Evolutionary conservation across 2,888 invertebrate species (phyloP), one percentile per base, ranked within the genome.

Genomic region (Dryadula phaetusa): DNA sequence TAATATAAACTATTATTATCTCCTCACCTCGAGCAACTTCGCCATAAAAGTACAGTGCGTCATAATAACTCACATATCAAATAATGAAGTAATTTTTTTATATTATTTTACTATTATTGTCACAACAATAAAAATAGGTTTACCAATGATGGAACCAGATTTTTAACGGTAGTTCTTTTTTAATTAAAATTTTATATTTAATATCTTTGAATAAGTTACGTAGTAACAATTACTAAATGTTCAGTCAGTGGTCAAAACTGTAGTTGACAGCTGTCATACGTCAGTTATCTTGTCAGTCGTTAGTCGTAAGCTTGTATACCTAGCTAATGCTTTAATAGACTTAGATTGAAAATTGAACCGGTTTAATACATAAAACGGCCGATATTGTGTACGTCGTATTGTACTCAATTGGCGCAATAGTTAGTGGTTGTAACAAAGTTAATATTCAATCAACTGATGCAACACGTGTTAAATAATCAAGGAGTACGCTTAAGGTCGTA

Each of bases 391-490:
- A 56, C 40, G 56, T 60, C 65, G 65, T 68, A 68, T 70, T 68
- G 70, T 65, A 68, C 54, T 63, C 65, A 65, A 70, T 70, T 70
- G 68, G 62, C 68, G 68, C 46, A 70, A 63, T 61, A 60, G 60
- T 68, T 66, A 66, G 63, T 68, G 65, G 63, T 62, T 68, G 63
- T 63, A 66, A 60, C 54, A 54, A 64, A 42, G 62, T 40, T 62
- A 47, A 62, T 64, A 64, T 64, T 56, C 62, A 62, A 42, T 56
- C 20, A 54, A 62, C 47, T 67, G 44, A 49, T 62, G 37, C 67
- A 52, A 66, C 46, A 64, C 49, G 54, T 37, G 40, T 47, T 60
- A 32, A 62, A 62, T 56, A 25, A 56, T 56, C 6, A 25, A 56
- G n/a, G n/a, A 25, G 62, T 56, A 32, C 49, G 37, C 62, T 54